phyloP scores from a whole-genome alignment of 2,113 vertebrate species.

The Pipa parva region DNA sequence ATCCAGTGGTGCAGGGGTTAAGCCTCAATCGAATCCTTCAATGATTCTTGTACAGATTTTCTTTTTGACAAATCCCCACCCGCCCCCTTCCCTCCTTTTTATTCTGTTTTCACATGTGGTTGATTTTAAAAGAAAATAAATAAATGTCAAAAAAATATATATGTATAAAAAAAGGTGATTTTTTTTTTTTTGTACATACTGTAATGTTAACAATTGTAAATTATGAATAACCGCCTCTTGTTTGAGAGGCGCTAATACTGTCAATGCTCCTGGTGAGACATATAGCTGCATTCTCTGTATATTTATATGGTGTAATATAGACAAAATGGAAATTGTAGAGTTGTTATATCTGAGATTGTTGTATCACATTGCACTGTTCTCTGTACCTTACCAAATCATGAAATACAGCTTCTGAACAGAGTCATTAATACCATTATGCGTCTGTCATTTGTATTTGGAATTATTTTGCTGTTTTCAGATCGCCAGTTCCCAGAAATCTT shows the following conservation, averaged over 20 bases:
- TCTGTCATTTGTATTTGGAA: conserved; percentile 4
- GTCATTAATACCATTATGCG: conserved; percentile 5
- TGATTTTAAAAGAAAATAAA: conserved; percentile 37
- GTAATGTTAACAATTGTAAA: conserved; percentile 81
- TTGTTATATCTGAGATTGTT: conserved; percentile 52
- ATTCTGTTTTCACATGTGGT: conserved; percentile 54
- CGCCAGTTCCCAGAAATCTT: too few species aligned
- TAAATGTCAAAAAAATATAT: conserved; percentile 32
- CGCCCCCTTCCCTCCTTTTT: conserved; percentile 36
- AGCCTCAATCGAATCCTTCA: conserved; percentile 65
- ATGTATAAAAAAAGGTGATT: conserved; percentile 24
- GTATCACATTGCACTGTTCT: conserved; percentile 73
- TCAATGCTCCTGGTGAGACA: conserved; percentile 30
- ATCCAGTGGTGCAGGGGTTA: conserved; percentile 26
- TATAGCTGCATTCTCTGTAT: conserved; percentile 52
- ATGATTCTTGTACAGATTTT: conserved; percentile 82
- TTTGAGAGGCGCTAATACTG: conserved; percentile 25
- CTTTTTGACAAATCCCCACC: too few species aligned
- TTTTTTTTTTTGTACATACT: conserved; percentile 74
- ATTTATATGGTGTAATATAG: conserved; percentile 58
- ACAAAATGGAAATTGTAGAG: conserved; percentile 53
- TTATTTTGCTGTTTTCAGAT: too few species aligned
- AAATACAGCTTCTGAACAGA: conserved; percentile 37
- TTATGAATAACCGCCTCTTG: conserved; percentile 44
- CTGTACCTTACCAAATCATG: conserved; percentile 42